Percentiles rank a stretch among this genome's conserved stretches.
These are phyloP conservation scores for Excalfactoria chinensis DNA, from an alignment of 2,113 vertebrate genomes.

Conservation along the genomic window DNA sequence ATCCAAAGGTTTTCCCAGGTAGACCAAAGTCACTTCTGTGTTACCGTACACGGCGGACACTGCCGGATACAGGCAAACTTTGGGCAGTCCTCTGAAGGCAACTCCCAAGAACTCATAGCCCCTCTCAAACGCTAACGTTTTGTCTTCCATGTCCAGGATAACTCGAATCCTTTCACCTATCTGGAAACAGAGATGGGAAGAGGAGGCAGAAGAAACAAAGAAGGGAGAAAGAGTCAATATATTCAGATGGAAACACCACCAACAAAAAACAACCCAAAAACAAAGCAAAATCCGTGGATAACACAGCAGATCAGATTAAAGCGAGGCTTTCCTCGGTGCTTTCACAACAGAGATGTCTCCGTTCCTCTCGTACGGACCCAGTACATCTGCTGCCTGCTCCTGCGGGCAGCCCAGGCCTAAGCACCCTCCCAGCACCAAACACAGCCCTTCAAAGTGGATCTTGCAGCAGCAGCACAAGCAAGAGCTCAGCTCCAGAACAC, in stretches of 20 bases:
- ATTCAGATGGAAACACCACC: background rate
- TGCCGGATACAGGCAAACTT: constrained; percentile 95
- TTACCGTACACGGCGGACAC: constrained; percentile 98
- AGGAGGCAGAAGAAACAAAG: background rate
- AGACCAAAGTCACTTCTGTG: constrained; percentile 99
- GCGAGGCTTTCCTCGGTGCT: background rate
- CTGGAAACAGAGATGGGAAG: constrained; percentile 78
- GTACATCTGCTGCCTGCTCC: background rate
- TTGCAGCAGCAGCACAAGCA: rapidly evolving
- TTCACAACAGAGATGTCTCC: rapidly evolving
- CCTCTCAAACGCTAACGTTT: constrained; percentile 97
- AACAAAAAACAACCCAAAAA: background rate
- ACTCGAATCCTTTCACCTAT: constrained; percentile 98
- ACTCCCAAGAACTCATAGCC: constrained; percentile 98
- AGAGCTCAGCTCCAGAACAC: background rate
- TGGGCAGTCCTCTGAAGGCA: constrained; percentile 96
- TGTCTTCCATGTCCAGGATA: constrained; percentile 99
- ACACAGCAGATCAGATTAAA: rapidly evolving
- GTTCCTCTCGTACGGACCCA: background rate
- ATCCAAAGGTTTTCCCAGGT: constrained; percentile 96
- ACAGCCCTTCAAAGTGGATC: rapidly evolving
- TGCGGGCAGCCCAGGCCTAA: background rate
- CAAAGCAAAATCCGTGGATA: rapidly evolving
- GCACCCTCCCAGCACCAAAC: rapidly evolving
- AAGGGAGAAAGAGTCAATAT: background rate